phyloP scores from a whole-genome alignment of 2,113 vertebrate species.

The Eira barbara region DNA sequence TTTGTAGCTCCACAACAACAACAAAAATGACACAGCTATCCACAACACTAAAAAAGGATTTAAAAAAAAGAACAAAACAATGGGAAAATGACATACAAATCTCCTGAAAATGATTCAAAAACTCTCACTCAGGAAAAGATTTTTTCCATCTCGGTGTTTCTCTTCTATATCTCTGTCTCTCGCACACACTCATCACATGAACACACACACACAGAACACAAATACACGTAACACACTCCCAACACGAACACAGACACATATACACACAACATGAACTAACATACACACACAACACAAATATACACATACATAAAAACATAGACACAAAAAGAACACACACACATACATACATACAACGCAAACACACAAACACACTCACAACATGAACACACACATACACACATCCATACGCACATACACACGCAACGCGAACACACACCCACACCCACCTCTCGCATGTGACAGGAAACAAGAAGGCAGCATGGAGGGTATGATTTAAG shows the following conservation, averaged over 20 bases:
- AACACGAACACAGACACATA: neutral
- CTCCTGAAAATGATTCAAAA: neutral
- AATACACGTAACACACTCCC: no score
- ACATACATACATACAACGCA: neutral
- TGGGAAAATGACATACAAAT: neutral
- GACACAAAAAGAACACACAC: neutral
- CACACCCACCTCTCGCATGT: neutral
- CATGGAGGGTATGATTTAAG: neutral
- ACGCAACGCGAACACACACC: neutral
- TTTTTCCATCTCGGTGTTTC: neutral
- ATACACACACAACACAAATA: neutral
- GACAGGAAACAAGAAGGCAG: conserved; percentile 6
- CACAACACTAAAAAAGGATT: neutral
- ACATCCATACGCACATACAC: neutral
- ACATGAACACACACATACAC: no score
- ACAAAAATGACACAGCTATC: neutral
- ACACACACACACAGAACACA: no score
- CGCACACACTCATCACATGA: neutral
- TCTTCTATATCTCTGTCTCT: neutral
- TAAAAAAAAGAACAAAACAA: neutral
- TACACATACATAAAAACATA: neutral
- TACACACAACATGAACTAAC: neutral
- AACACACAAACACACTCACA: neutral
- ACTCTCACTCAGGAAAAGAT: neutral
- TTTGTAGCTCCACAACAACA: neutral